These are phyloP conservation scores for Perca flavescens DNA, from an alignment of 2,113 vertebrate species.

Conservation along the genomic window DNA sequence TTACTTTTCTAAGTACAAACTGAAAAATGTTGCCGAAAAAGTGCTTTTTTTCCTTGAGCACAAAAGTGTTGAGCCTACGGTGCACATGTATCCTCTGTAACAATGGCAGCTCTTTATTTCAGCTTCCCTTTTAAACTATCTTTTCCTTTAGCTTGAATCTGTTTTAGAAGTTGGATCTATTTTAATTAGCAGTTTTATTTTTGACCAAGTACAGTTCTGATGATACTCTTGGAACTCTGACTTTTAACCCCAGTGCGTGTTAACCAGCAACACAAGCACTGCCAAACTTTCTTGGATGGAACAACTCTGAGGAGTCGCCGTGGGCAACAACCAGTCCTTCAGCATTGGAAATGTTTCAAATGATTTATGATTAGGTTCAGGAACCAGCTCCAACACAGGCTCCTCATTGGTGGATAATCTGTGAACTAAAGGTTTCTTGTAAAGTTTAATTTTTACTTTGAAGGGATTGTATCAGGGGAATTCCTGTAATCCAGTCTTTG, in stretches of 20 bases:
- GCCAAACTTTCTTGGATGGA: too few relatives aligned
- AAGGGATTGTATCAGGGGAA: neutral
- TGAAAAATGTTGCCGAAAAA: neutral
- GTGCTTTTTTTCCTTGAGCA: neutral
- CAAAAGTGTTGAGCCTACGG: neutral
- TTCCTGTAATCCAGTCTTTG: neutral
- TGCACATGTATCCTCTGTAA: conserved; percentile 7
- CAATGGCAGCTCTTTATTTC: neutral
- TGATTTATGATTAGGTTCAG: neutral
- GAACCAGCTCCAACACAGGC: neutral
- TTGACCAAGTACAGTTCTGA: neutral
- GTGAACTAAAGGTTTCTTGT: too few relatives aligned
- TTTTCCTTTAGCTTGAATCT: neutral
- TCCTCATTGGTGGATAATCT: too few relatives aligned
- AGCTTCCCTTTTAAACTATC: neutral
- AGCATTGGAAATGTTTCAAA: neutral
- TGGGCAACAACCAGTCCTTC: neutral
- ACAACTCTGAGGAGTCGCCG: too few relatives aligned
- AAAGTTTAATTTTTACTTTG: neutral
- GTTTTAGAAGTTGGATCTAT: neutral
- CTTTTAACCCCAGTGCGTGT: neutral
- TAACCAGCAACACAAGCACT: too few relatives aligned
- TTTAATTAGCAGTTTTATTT: neutral
- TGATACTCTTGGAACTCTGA: too few relatives aligned
- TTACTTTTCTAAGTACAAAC: neutral